A percentile compares a stretch with the other conserved stretches of the same genome.
Evolutionary conservation across 2,888 invertebrate species (phyloP).

Genomic region (Limnephilus auricula): DNA sequence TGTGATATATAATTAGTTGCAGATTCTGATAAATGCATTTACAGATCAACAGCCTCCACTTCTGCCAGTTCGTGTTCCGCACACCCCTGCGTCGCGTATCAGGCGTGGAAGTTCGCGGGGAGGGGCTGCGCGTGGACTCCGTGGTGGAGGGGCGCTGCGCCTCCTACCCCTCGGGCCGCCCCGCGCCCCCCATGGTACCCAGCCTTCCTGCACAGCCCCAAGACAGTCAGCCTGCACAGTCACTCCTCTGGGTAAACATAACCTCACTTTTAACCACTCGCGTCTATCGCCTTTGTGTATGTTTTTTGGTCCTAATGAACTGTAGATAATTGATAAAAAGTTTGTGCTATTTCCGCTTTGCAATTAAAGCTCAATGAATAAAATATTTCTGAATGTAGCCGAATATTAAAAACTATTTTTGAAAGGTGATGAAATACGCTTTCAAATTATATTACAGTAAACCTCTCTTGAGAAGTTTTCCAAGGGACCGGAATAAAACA

Average conservation of each 20-base stretch:
- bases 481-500: no score
- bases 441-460: no score
- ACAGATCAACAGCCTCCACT: slow-evolving; percentile 73
- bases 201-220: not conserved
- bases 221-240: not conserved
- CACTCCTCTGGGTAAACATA: slow-evolving; percentile 33
- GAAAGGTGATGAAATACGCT: no score
- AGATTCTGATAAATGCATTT: slow-evolving; percentile 3
- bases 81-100: slow-evolving; percentile 70
- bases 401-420: no score
- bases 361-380: no score
- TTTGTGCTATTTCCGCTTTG: no score
- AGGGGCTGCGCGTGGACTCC: slow-evolving; percentile 69
- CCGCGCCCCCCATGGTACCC: slow-evolving; percentile 51
- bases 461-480: no score
- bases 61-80: slow-evolving; percentile 73
- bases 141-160: slow-evolving; percentile 63
- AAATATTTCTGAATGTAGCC: no score
- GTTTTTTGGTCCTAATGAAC: no score
- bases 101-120: slow-evolving; percentile 71
- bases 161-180: slow-evolving; percentile 60
- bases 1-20: not conserved
- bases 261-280: not conserved
- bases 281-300: no score
- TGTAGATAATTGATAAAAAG: no score